Evolutionary conservation across 2,888 invertebrate species (phyloP), one percentile per base, ranked within the genome.

Genomic region (Portevinia maculata): DNA sequence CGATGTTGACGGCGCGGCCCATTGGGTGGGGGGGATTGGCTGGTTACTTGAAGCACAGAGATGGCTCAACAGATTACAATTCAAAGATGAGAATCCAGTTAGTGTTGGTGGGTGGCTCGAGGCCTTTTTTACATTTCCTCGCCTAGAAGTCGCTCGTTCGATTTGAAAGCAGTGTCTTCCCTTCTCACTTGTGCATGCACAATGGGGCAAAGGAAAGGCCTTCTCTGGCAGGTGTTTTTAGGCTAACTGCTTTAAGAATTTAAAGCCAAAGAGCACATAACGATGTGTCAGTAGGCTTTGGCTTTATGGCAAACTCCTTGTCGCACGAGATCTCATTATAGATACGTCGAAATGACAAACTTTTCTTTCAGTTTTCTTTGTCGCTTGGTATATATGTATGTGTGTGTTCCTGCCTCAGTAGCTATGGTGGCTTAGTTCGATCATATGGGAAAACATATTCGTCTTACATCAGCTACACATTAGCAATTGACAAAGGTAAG

Each of bases 281-380:
- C 65, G 65, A 65, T 76, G 64, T 81, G 59, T 52, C 46, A 39
- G 44, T 50, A 76, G 59, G 50, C 46, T 39, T 53, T 69, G 76
- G 76, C 44, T 81, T 65, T 76, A 65, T 76, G 70, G 75, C 30
- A 55, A 78, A 41, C 78, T 83, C 78, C 83, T 78, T 78, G 71
- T 83, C 57, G 78, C 62, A 67, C 41, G 60, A 83, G 83, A 83
- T 83, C 83, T 83, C 83, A 83, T 83, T 83, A 83, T 83, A 83
- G 83, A 83, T 83, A 83, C 60, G 67, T 62, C 62, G 53, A 62
- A 78, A 73, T 78, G 78, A 83, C 78, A 78, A 83, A 83, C 62
- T 83, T 78, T 71, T 71, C 71, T 76, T 83, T 28, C 53, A 37
- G 59, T 65, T 48, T 41, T 52, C 59, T 34, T 59, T 44, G 34